Percentiles rank a stretch among this genome's conserved stretches.
Evolutionary conservation across 1,140 invertebrate genomes (phyloP).

Genomic region (Berghia stephanieae): DNA sequence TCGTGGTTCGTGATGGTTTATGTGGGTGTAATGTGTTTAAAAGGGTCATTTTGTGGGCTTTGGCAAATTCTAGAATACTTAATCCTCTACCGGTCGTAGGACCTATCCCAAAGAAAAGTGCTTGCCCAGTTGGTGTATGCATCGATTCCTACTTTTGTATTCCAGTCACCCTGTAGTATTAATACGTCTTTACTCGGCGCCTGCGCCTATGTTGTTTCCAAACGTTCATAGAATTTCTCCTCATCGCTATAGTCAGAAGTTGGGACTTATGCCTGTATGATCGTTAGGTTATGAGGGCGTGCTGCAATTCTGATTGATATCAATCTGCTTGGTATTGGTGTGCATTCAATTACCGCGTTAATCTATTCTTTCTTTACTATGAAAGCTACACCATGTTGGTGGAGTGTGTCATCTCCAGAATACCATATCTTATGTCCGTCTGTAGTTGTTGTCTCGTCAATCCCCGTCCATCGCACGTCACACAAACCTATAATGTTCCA

Average conservation of each 20-base stretch:
- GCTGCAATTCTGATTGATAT: slow-evolving; percentile 29
- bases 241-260: slow-evolving; percentile 35
- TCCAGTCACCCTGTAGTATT: slow-evolving; percentile 36
- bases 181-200: slow-evolving; percentile 37
- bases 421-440: too few relatives aligned
- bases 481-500: not conserved
- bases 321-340: slow-evolving; percentile 31
- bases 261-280: slow-evolving; percentile 37
- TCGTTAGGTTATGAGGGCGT: slow-evolving; percentile 30
- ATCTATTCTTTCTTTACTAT: slow-evolving; percentile 21
- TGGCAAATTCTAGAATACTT: too few relatives aligned
- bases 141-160: slow-evolving; percentile 37
- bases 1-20: too few relatives aligned
- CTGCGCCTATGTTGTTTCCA: not conserved
- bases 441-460: too few relatives aligned
- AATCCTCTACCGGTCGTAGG: slow-evolving; percentile 35
- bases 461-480: not conserved
- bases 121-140: slow-evolving; percentile 31
- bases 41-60: too few relatives aligned
- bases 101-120: slow-evolving; percentile 21
- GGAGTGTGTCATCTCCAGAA: too few relatives aligned
- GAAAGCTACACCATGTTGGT: too few relatives aligned
- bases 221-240: slow-evolving; percentile 49
- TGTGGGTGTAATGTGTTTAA: too few relatives aligned
- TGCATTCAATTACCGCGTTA: slow-evolving; percentile 26